Percentiles rank a stretch among this genome's conserved stretches.
Evolutionary conservation across 2,797 vertebrate genomes (phyloP).

Genomic region (Danio albolineatus): DNA sequence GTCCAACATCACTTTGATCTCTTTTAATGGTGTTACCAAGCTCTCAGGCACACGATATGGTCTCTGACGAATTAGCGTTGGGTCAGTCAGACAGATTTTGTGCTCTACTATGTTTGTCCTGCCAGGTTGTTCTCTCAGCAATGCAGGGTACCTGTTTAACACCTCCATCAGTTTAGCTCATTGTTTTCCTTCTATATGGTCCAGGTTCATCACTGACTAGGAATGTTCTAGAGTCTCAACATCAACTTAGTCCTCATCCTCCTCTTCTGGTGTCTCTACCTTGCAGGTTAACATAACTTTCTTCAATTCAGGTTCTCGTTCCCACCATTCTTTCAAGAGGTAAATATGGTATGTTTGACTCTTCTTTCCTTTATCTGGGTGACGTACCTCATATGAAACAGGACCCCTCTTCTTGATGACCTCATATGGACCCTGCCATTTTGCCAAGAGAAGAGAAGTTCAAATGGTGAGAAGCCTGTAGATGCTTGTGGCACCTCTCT

Average conservation of each 20-base stretch:
- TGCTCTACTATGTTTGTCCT: not conserved
- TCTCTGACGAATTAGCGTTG: not conserved
- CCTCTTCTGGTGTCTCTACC: too few relatives aligned
- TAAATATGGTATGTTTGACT: too few relatives aligned
- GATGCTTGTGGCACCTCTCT: too few relatives aligned
- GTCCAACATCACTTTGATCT: not conserved
- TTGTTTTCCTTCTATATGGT: not conserved
- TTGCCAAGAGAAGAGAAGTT: conserved; percentile 20
- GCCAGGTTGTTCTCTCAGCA: not conserved
- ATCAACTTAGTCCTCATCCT: too few relatives aligned
- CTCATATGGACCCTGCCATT: conserved; percentile 11
- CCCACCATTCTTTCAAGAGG: too few relatives aligned
- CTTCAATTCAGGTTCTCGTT: too few relatives aligned
- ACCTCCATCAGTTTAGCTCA: not conserved
- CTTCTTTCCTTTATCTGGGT: too few relatives aligned
- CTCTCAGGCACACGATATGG: conserved; percentile 13
- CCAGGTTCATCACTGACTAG: not conserved
- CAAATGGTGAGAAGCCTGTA: too few relatives aligned
- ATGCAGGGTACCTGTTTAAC: not conserved
- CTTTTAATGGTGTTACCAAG: not conserved
- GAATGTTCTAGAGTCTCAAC: not conserved
- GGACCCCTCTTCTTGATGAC: not conserved
- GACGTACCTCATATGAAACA: too few relatives aligned
- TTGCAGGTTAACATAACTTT: too few relatives aligned
- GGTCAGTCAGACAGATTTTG: conserved; percentile 18